Base-by-base conservation (phyloP, 2,888 invertebrate genomes). In the Linnaemya vulpina region DNA sequence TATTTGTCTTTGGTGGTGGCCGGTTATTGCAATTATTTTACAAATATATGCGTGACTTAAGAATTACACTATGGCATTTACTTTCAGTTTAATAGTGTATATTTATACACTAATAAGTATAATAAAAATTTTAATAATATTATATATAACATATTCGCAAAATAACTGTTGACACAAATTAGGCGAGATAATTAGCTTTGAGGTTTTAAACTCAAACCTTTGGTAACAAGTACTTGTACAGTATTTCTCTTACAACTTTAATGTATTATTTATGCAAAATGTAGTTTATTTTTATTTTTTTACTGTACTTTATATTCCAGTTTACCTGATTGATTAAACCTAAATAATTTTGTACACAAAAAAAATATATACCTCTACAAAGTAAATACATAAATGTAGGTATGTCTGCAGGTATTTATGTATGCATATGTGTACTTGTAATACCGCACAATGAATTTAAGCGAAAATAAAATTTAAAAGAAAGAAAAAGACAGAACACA, bases 281-380 rank as follows among this genome's bases (percentile, higher is more conserved):
- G 40, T 25, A 53, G 49, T 63, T 63, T 74, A 55, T 3, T 49
- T 49, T 3, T 3, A 30, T 3, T 49, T 49, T 49, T n/a, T 49
- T 49, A 8, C 38, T 62, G 9, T 40, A 49, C 46, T 65, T 82
- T 68, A 63, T 82, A 38, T 55, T 65, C 55, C 49, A 40, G 20
- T 62, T 68, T 68, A 68, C 11, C 49, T 67, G 30, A 43, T 49
- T 73, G 71, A 65, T 55, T 63, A 43, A 65, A 58, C 76, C 58
- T 15, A 67, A 58, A 53, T n/a, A 53, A n/a, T 25, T 63, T 63
- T 22, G 58, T 35, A 65, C 1, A 40, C 20, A 70, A 40, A 17
- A 40, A 51, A 70, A 30, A 30, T n/a, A n/a, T n/a, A n/a, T n/a
- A n/a, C n/a, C n/a, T n/a, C n/a, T n/a, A n/a, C n/a, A n/a, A n/a